Evolutionary conservation across 2,113 vertebrate genomes (phyloP).

Genomic region (pig (Sus scrofa)): T2T-Sscrofa CM000824.6:224183001-224183500

Average conservation of each 20-base stretch:
- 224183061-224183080: neutral
- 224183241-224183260: neutral
- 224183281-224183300: neutral
- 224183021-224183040: neutral
- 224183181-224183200: neutral
- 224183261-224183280: neutral
- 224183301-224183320: no score
- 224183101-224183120: neutral
- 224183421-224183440: neutral
- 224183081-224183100: neutral
- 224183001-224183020: neutral
- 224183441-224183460: neutral
- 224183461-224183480: neutral
- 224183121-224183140: neutral
- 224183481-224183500: neutral
- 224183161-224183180: neutral
- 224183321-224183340: no score
- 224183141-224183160: neutral
- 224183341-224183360: neutral
- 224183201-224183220: neutral
- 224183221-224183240: neutral
- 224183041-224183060: neutral
- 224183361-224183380: neutral
- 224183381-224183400: neutral
- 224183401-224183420: neutral